A percentile compares a stretch with the other conserved stretches of the same genome.
Evolutionary conservation across 2,888 invertebrate species (phyloP).

Genomic region (Drosophila borborema): DNA sequence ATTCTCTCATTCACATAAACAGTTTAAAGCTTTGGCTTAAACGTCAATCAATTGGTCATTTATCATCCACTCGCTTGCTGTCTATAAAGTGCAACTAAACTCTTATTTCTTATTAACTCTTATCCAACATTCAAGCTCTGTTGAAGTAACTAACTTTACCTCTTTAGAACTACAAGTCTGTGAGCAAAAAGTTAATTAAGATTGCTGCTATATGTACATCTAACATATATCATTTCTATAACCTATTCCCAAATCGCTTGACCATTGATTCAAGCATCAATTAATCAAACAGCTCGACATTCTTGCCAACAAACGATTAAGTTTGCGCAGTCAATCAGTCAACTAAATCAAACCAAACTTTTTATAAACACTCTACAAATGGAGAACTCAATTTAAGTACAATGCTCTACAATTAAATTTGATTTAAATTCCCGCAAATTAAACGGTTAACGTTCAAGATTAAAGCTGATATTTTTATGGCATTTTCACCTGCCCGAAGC

Average conservation of each 20-base stretch:
- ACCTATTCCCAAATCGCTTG: background rate
- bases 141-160: background rate
- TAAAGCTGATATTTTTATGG: slow-evolving; percentile 11
- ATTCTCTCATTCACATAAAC: background rate
- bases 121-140: background rate
- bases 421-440: background rate
- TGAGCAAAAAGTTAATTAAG: background rate
- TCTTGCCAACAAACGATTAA: background rate
- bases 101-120: background rate
- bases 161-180: background rate
- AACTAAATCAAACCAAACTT: background rate
- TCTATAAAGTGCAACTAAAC: no score
- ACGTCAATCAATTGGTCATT: background rate
- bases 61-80: background rate
- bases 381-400: background rate
- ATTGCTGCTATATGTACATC: background rate
- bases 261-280: background rate
- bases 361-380: background rate
- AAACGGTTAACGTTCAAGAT: background rate
- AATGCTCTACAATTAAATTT: background rate
- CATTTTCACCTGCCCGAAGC: slow-evolving; percentile 14
- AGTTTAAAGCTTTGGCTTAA: background rate
- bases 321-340: background rate
- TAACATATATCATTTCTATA: background rate
- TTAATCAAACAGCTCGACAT: slow-evolving; percentile 5